These are phyloP conservation scores for Gastrophysa polygoni DNA, from an alignment of 2,888 invertebrate species.

Conservation along the genomic window DNA sequence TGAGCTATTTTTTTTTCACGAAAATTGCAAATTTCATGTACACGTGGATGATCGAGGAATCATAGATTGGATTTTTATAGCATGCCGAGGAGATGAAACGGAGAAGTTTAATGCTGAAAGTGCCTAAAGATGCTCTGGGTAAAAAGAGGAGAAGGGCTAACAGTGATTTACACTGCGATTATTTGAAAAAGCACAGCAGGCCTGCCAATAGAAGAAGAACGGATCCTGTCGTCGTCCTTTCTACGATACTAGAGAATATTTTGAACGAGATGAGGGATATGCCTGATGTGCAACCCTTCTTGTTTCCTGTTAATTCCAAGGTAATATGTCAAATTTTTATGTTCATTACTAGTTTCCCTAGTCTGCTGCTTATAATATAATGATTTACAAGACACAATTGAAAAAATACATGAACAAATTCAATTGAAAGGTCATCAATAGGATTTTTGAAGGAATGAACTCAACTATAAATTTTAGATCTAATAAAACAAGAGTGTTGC, in stretches of 20 bases:
- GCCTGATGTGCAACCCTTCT: conserved; percentile 91
- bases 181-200: conserved; percentile 79
- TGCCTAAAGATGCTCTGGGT: conserved; percentile 73
- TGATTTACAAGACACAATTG: no score
- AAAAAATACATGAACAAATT: no score
- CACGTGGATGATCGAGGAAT: no score
- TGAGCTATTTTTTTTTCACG: no score
- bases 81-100: conserved; percentile 87
- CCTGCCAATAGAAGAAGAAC: conserved; percentile 91
- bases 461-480: no score
- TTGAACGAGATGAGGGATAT: conserved; percentile 90
- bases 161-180: conserved; percentile 82
- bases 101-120: conserved; percentile 76
- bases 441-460: no score
- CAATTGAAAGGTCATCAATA: no score
- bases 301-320: conserved; percentile 93
- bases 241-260: conserved; percentile 88
- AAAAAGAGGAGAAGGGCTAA: conserved; percentile 72
- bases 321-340: conserved; percentile 59
- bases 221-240: conserved; percentile 94
- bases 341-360: no score
- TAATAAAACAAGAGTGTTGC: no score
- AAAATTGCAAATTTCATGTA: no score
- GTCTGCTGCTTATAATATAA: no score
- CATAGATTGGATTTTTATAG: conserved; percentile 55